Percentiles rank a stretch among this genome's conserved stretches.
Conservation (phyloP, 2,888 invertebrate genomes). For the Xylophagus ater region DNA sequence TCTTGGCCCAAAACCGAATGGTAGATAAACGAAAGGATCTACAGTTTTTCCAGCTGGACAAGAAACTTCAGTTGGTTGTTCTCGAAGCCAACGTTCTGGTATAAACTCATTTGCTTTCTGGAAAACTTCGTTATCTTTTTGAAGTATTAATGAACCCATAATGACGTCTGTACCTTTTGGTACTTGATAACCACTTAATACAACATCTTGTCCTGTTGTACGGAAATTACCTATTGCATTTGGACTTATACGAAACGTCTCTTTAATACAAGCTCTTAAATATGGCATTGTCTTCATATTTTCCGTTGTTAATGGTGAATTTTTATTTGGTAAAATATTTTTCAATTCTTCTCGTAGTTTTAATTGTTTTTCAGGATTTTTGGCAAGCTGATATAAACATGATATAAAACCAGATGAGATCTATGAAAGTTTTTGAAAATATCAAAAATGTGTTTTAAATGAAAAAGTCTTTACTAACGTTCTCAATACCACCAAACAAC, state of each 20-base stretch:
- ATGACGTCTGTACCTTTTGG: constrained; percentile 59
- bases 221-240: constrained; percentile 50
- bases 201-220: constrained; percentile 45
- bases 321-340: constrained; percentile 31
- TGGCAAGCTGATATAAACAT: constrained; percentile 41
- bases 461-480: constrained; percentile 42
- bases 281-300: constrained; percentile 46
- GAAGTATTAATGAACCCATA: constrained; percentile 55
- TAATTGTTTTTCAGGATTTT: constrained; percentile 48
- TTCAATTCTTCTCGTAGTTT: constrained; percentile 44
- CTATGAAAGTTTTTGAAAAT: constrained; percentile 26
- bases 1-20: constrained; percentile 61
- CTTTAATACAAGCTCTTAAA: constrained; percentile 63
- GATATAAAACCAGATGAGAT: constrained; percentile 28
- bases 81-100: constrained; percentile 63
- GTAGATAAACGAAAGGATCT: constrained; percentile 39
- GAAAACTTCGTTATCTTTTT: constrained; percentile 51
- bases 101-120: constrained; percentile 48
- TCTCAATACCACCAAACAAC: constrained; percentile 61
- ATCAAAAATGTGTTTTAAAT: neutral
- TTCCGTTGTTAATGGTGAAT: constrained; percentile 36
- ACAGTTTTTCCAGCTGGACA: constrained; percentile 23
- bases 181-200: constrained; percentile 51
- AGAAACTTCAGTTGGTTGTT: constrained; percentile 14
- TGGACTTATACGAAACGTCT: constrained; percentile 53